Conservation (phyloP, 2,888 invertebrate genomes). For the Zelleria hepariella region DNA sequence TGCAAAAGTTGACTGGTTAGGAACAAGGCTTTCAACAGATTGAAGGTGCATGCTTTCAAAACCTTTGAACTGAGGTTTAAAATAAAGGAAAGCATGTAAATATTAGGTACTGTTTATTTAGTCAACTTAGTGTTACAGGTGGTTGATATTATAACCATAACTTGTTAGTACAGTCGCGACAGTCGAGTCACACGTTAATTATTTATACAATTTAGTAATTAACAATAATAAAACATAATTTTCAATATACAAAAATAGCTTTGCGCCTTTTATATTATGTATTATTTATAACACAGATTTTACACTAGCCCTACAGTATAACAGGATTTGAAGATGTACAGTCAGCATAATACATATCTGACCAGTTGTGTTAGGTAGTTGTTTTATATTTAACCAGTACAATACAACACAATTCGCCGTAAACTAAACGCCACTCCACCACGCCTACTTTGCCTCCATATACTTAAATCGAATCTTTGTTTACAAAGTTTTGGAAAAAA, state of each 20-base stretch:
- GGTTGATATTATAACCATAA: constrained; percentile 24
- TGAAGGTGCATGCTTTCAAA: too few relatives aligned
- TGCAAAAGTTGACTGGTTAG: too few relatives aligned
- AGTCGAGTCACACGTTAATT: constrained; percentile 10
- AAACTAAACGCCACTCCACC: too few relatives aligned
- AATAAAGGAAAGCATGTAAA: constrained; percentile 22
- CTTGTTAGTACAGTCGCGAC: constrained; percentile 25
- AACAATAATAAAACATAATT: constrained; percentile 43
- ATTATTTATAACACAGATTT: neutral
- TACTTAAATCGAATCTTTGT: too few relatives aligned
- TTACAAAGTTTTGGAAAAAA: too few relatives aligned
- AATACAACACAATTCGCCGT: too few relatives aligned
- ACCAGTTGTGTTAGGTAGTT: too few relatives aligned
- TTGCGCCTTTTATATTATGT: constrained; percentile 29
- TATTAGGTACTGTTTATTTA: constrained; percentile 51
- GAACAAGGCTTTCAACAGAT: too few relatives aligned
- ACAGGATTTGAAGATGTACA: neutral
- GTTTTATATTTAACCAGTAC: too few relatives aligned
- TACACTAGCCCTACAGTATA: neutral
- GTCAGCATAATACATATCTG: too few relatives aligned
- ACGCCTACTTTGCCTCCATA: too few relatives aligned
- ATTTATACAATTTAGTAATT: constrained; percentile 17
- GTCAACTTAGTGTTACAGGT: constrained; percentile 45
- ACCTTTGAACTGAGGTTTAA: constrained; percentile 14
- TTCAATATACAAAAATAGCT: constrained; percentile 54